Base-by-base conservation (phyloP, 2,113 vertebrate genomes). In the Pyrgilauda ruficollis region DNA sequence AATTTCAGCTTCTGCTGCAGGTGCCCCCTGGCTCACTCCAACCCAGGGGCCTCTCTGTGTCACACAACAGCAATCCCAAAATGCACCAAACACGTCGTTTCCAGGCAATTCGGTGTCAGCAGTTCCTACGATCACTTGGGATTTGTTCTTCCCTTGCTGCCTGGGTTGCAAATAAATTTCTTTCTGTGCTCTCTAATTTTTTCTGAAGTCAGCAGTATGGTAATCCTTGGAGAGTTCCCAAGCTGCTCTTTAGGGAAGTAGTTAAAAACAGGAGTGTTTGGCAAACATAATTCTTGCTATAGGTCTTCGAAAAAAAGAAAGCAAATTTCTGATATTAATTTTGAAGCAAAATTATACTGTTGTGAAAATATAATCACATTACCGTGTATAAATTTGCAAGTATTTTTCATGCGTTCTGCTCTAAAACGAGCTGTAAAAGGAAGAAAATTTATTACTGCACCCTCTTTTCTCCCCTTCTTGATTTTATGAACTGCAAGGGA, bases 151-250 rank as follows among this genome's bases (percentile, higher is more conserved):
- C 73, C 63, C 59, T 89, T 26, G 50, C n/a, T 92, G 73, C 61
- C 86, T 59, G 44, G 19, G 56, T 63, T 87, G 91, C 73, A 89
- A 95, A 92, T 87, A 90, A 72, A 78, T 91, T 94, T 87, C 69
- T 87, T 91, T 82, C 49, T 56, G 56, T 43, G 72, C 35, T 83
- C 15, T 41, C 35, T 52, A 14, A 72, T 83, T 88, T 89, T 85
- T 88, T 27, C 84, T 62, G 10, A 78, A 90, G 84, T 89, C 89
- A 94, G 93, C 95, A 93, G 58, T 58, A 82, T 64, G 62, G 81
- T 82, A 96, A 93, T 74, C 89, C 84, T 59, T 44, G 63, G 89
- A 91, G 91, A 83, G 69, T 78, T 64, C 87, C 81, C 74, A 89
- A 80, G 61, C 53, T 89, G 89, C 73, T 92, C 64, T 58, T 81